Percentiles rank a stretch among this genome's conserved stretches.
These are phyloP conservation scores for Neelides sp. DNA, from an alignment of 1,140 invertebrate species.

Conservation along the genomic window DNA sequence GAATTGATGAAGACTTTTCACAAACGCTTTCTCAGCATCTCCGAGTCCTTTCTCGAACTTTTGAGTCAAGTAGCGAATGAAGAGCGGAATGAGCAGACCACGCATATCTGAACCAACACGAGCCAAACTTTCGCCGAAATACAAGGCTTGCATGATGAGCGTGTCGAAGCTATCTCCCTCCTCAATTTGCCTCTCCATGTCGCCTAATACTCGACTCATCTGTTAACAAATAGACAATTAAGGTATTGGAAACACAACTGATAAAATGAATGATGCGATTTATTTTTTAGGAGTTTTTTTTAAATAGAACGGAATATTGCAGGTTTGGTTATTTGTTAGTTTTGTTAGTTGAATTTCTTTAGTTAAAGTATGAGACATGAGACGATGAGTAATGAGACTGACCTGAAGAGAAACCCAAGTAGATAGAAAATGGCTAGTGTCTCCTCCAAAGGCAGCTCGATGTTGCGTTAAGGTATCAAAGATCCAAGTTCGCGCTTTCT, in stretches of 20 bases:
- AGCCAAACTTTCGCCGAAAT: slow-evolving; percentile 31
- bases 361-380: not conserved
- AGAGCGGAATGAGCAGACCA: slow-evolving; percentile 24
- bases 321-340: no score
- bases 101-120: slow-evolving; percentile 28
- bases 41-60: slow-evolving; percentile 21
- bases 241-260: no score
- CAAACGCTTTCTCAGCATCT: slow-evolving; percentile 28
- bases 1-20: slow-evolving; percentile 23
- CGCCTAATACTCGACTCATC: slow-evolving; percentile 20
- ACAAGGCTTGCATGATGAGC: slow-evolving; percentile 24
- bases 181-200: slow-evolving; percentile 26
- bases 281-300: no score
- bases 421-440: slow-evolving; percentile 28
- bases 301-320: no score
- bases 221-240: slow-evolving; percentile 15
- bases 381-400: not conserved
- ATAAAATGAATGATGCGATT: no score
- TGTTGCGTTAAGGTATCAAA: slow-evolving; percentile 31
- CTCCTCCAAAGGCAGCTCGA: slow-evolving; percentile 29
- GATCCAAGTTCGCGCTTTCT: slow-evolving; percentile 27
- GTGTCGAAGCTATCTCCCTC: slow-evolving; percentile 24
- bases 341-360: not conserved
- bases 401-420: slow-evolving; percentile 28
- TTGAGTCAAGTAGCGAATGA: slow-evolving; percentile 20